Evolutionary conservation across 92 coral and sea anemone genomes (phyloP).

Genomic region (Phenganax marumi): DNA sequence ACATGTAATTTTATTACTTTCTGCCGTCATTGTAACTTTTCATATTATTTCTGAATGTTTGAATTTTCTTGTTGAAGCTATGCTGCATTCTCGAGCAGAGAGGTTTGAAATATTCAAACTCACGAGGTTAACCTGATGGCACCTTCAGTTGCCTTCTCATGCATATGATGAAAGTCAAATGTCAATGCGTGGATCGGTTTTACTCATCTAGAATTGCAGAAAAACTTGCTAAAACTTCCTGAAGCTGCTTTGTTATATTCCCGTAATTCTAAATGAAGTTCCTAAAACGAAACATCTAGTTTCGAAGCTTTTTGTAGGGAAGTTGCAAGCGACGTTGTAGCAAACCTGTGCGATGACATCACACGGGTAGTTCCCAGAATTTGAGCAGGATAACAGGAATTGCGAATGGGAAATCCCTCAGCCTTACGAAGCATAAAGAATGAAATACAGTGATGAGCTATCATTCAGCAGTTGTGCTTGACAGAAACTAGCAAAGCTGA

Average conservation of each 20-base stretch:
- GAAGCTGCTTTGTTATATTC: not conserved
- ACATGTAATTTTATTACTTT: no score
- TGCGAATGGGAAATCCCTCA: constrained; percentile 7
- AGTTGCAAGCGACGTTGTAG: not conserved
- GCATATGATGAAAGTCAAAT: no score
- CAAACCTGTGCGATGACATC: not conserved
- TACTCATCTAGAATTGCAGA: no score
- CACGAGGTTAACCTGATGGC: no score
- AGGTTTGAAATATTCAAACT: no score
- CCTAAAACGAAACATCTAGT: not conserved
- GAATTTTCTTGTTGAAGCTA: no score
- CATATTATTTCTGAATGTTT: no score
- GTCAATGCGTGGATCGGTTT: no score
- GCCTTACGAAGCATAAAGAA: not conserved
- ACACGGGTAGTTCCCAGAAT: constrained; percentile 28
- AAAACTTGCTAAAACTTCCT: no score
- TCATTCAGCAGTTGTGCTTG: not conserved
- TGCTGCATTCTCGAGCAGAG: no score
- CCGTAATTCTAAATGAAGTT: not conserved
- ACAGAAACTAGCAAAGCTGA: constrained; percentile 23
- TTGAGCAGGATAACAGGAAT: not conserved
- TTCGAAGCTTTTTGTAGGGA: not conserved
- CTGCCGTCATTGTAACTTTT: no score
- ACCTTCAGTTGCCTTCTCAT: no score
- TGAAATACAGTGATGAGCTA: not conserved